A percentile compares a stretch with the other conserved stretches of the same genome.
Evolutionary conservation across 2,888 invertebrate species (phyloP).

Genomic region (Dicranocentrus wangi): DNA sequence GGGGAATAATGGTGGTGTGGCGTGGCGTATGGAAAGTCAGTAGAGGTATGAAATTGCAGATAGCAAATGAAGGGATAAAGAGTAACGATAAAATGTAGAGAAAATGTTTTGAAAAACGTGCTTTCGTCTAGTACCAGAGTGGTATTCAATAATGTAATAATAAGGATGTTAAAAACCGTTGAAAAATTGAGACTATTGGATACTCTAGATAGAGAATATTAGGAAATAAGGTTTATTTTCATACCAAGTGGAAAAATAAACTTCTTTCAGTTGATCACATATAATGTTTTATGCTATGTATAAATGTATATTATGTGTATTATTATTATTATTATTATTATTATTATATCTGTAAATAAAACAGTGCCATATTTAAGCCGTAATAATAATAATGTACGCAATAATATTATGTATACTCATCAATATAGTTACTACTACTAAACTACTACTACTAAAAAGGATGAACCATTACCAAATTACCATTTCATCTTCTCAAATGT

Average conservation of each 20-base stretch:
- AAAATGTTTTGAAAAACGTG: slow-evolving; percentile 8
- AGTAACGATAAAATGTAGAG: background rate
- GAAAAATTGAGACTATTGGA: background rate
- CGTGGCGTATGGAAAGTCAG: too few relatives aligned
- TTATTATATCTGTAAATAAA: background rate
- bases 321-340: too few relatives aligned
- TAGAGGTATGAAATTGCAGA: too few relatives aligned
- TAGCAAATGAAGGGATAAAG: too few relatives aligned
- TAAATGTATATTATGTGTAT: too few relatives aligned
- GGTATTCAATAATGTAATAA: background rate
- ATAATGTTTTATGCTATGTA: background rate
- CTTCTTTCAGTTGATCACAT: background rate
- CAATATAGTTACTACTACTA: too few relatives aligned
- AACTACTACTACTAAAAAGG: too few relatives aligned
- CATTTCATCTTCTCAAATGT: too few relatives aligned
- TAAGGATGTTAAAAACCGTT: background rate
- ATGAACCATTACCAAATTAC: too few relatives aligned
- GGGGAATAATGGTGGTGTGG: background rate
- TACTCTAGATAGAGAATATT: slow-evolving; percentile 1
- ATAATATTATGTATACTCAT: too few relatives aligned
- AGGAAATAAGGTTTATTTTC: slow-evolving; percentile 50
- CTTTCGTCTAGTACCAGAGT: slow-evolving; percentile 34
- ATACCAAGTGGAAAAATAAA: slow-evolving; percentile 26
- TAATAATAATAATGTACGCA: too few relatives aligned
- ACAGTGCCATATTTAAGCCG: background rate